A percentile compares a stretch with the other conserved stretches of the same genome.
Evolutionary conservation across 2,113 vertebrate genomes (phyloP).

Genomic region (Mus pahari): DNA sequence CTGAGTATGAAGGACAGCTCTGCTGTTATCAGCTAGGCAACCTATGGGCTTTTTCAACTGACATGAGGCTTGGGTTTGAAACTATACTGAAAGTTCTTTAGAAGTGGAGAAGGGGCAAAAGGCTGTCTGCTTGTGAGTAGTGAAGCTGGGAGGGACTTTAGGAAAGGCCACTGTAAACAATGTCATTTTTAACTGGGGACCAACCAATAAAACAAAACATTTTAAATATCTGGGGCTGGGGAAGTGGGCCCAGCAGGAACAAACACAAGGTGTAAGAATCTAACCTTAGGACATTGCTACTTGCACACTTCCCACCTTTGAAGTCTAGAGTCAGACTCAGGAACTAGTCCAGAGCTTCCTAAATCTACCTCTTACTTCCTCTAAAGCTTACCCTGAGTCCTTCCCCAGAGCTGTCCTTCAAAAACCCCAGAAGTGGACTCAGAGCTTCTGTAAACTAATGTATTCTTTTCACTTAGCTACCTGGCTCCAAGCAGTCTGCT

Average conservation of each 20-base stretch:
- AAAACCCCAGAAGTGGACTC: background rate
- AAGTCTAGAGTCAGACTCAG: background rate
- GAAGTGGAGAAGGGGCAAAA: background rate
- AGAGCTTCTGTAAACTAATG: background rate
- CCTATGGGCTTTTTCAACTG: background rate
- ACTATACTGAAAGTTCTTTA: background rate
- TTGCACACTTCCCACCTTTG: background rate
- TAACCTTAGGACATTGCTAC: background rate
- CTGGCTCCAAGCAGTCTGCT: background rate
- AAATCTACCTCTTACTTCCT: background rate
- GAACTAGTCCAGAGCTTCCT: background rate
- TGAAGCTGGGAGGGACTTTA: background rate
- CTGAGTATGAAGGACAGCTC: background rate
- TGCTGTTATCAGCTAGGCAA: background rate
- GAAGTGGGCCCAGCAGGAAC: background rate
- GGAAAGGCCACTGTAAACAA: background rate
- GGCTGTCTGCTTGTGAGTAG: background rate
- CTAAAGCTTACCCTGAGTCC: background rate
- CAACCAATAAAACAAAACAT: background rate
- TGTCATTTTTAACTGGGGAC: background rate
- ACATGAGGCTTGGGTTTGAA: background rate
- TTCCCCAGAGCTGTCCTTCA: background rate
- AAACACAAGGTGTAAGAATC: slow-evolving; percentile 18
- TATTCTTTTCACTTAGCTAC: background rate
- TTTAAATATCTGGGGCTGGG: background rate